A percentile compares a stretch with the other conserved stretches of the same genome.
phyloP scores from a whole-genome alignment of 2,797 vertebrate genomes.

The Pseudotriccus pelzelni region DNA sequence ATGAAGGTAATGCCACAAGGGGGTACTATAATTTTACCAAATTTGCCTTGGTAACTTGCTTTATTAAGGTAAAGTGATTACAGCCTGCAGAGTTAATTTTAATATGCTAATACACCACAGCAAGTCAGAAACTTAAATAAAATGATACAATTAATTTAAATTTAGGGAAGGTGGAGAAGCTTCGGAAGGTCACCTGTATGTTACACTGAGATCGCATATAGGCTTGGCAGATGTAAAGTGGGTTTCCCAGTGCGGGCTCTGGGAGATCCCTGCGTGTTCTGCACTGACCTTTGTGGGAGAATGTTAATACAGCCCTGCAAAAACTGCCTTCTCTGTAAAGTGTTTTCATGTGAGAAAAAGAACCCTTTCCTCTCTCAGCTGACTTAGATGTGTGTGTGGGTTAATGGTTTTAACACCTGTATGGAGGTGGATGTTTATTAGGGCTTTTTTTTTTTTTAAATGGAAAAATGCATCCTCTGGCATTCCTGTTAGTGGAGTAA shows the following conservation, averaged over 20 bases:
- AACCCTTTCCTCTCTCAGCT: not conserved
- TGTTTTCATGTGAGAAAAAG: constrained; percentile 6
- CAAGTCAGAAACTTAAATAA: constrained; percentile 75
- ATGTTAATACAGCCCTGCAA: not conserved
- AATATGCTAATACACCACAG: constrained; percentile 76
- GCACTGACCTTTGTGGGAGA: constrained; percentile 52
- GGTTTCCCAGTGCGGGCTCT: constrained; percentile 32
- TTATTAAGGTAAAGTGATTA: constrained; percentile 77
- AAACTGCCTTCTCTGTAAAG: not conserved
- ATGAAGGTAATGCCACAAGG: constrained; percentile 75
- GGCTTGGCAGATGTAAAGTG: constrained; percentile 45
- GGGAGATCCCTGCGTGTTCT: constrained; percentile 3
- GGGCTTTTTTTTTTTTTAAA: not conserved
- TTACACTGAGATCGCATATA: constrained; percentile 45
- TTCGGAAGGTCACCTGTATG: constrained; percentile 73
- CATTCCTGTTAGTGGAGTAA: not conserved
- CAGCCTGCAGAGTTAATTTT: constrained; percentile 78
- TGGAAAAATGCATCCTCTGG: not conserved
- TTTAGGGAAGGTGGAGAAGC: constrained; percentile 66
- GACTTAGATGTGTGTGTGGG: not conserved
- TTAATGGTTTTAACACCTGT: not conserved
- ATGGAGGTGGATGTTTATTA: not conserved
- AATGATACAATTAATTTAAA: constrained; percentile 75
- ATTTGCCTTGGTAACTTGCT: constrained; percentile 72
- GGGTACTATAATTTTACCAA: constrained; percentile 77